Conservation (phyloP, 2,113 vertebrate genomes). For the Mormyrus iriodes region DNA sequence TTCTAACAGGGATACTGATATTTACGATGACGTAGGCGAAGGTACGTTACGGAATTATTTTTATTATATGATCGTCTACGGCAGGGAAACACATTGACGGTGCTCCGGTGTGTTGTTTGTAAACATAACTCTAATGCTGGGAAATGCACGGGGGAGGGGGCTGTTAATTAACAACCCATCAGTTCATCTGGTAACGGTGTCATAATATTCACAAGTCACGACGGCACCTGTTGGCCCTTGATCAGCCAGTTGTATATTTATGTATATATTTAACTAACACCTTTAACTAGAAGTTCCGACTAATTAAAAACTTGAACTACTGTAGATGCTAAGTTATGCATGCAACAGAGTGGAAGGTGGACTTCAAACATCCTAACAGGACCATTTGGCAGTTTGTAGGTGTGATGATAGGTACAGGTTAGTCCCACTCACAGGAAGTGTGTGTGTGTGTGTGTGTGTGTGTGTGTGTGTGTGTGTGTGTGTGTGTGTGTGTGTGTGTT, state of each 20-base stretch:
- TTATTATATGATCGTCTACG: neutral
- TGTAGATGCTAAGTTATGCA: neutral
- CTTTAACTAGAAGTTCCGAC: neutral
- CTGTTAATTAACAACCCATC: neutral
- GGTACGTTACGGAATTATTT: constrained; percentile 50
- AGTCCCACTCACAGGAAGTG: neutral
- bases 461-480: neutral
- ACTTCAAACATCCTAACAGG: neutral
- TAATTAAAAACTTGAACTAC: too few relatives aligned
- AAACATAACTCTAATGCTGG: neutral
- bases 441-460: neutral
- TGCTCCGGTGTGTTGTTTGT: constrained; percentile 14
- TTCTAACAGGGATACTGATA: constrained; percentile 62
- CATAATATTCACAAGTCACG: neutral
- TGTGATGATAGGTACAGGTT: neutral
- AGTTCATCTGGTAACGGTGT: neutral
- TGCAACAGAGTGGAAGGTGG: neutral
- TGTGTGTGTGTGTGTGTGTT: neutral
- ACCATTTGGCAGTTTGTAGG: neutral
- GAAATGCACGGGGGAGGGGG: neutral
- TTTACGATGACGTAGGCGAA: constrained; percentile 68
- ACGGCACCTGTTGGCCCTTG: neutral
- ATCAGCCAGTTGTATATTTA: neutral
- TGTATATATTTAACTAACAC: neutral
- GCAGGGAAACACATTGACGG: constrained; percentile 5